These are phyloP conservation scores for Pagetopsis macropterus DNA, from an alignment of 2,797 vertebrate genomes.

Conservation along the genomic window DNA sequence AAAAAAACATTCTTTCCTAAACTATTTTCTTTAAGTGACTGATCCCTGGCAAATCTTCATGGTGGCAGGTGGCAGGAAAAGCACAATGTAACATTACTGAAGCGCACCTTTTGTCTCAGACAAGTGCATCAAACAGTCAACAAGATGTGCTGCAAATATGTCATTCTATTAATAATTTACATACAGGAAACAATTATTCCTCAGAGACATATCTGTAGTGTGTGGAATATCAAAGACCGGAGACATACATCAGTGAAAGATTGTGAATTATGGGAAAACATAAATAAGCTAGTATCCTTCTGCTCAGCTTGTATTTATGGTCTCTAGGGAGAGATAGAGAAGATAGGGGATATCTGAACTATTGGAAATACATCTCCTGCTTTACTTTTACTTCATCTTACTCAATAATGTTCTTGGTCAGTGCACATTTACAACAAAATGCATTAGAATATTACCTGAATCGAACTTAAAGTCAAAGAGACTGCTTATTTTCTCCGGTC, in stretches of 20 bases:
- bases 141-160: conserved; percentile 62
- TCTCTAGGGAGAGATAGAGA: conserved; percentile 19
- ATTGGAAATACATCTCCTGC: conserved; percentile 21
- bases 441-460: conserved; percentile 51
- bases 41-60: conserved; percentile 59
- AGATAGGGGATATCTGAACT: conserved; percentile 15
- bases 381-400: conserved; percentile 30
- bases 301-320: conserved; percentile 44
- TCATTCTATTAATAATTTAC: conserved; percentile 67
- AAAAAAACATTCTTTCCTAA: conserved; percentile 41
- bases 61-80: conserved; percentile 43
- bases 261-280: conserved; percentile 42
- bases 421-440: conserved; percentile 55
- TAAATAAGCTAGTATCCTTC: conserved; percentile 46
- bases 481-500: conserved; percentile 5
- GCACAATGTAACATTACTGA: conserved; percentile 35
- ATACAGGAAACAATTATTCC: conserved; percentile 53
- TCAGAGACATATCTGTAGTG: conserved; percentile 62
- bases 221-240: conserved; percentile 38
- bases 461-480: conserved; percentile 28
- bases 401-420: conserved; percentile 36
- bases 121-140: conserved; percentile 54
- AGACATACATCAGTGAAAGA: conserved; percentile 40
- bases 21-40: conserved; percentile 31
- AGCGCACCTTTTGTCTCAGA: conserved; percentile 55